phyloP scores from a whole-genome alignment of 2,888 invertebrate species.

The Epinotia bilunana region DNA sequence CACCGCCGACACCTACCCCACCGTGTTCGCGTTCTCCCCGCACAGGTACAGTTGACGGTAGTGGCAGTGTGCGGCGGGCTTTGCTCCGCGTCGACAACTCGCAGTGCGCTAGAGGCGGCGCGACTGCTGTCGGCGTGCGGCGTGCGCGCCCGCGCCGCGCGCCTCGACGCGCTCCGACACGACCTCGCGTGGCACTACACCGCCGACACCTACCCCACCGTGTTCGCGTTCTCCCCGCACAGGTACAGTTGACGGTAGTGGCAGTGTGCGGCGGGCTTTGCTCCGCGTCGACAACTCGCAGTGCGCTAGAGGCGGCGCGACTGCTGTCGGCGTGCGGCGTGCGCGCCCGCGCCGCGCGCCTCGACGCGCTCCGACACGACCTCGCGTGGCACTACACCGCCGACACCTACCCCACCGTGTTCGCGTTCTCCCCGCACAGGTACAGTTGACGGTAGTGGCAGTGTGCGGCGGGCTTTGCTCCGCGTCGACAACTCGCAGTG shows the following conservation, averaged over 20 bases:
- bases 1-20: constrained; percentile 50
- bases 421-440: constrained; percentile 89
- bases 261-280: constrained; percentile 83
- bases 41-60: constrained; percentile 50
- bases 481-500: constrained; percentile 87
- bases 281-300: constrained; percentile 88
- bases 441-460: too few species aligned
- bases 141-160: constrained; percentile 74
- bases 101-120: constrained; percentile 87
- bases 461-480: constrained; percentile 91
- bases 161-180: constrained; percentile 90
- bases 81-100: constrained; percentile 89
- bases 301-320: constrained; percentile 87
- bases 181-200: constrained; percentile 3
- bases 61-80: constrained; percentile 73
- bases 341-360: constrained; percentile 82
- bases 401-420: constrained; percentile 76
- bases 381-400: constrained; percentile 6
- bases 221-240: constrained; percentile 91
- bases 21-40: constrained; percentile 91
- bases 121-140: constrained; percentile 83
- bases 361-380: constrained; percentile 89
- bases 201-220: constrained; percentile 63
- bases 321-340: constrained; percentile 80
- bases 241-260: neutral